These are phyloP conservation scores for Apostichopus leukothele DNA, from an alignment of 53 echinoderm and acorn worm species.

Conservation along the genomic window DNA sequence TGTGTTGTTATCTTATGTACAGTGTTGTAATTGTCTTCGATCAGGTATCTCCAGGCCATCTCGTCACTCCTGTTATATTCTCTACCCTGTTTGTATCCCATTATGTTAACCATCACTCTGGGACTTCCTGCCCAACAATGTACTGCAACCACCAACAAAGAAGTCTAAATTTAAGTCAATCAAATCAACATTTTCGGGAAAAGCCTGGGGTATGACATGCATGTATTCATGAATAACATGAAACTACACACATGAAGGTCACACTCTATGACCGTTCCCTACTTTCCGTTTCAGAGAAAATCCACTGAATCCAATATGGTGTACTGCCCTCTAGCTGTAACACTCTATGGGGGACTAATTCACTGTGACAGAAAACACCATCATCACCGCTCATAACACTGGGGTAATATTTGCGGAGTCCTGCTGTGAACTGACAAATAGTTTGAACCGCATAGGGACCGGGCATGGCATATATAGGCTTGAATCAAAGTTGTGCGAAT, in stretches of 20 bases:
- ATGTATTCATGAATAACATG: not conserved
- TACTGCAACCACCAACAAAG: too few species aligned
- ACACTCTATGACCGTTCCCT: not conserved
- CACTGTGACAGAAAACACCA: constrained; percentile 35
- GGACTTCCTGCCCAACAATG: too few species aligned
- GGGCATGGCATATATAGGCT: constrained; percentile 16
- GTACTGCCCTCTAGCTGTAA: constrained; percentile 34
- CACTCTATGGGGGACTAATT: constrained; percentile 29
- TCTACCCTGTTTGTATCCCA: too few species aligned
- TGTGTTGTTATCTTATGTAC: too few species aligned
- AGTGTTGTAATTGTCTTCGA: too few species aligned
- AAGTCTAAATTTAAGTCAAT: too few species aligned
- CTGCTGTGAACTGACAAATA: constrained; percentile 41
- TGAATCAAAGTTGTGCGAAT: constrained; percentile 15
- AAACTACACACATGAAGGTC: not conserved
- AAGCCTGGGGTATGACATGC: not conserved
- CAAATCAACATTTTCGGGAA: too few species aligned
- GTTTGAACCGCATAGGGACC: constrained; percentile 31
- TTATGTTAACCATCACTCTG: too few species aligned
- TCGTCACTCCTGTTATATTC: too few species aligned
- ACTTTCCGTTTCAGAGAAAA: not conserved
- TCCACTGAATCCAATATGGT: not conserved
- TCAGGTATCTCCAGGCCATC: too few species aligned
- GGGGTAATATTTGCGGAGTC: constrained; percentile 49
- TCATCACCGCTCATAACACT: constrained; percentile 24